Percentiles rank a stretch among this genome's conserved stretches.
Conservation (phyloP, 30 jellyfish, hydroid and myxozoan species). For the Aurelia coerulea region DNA sequence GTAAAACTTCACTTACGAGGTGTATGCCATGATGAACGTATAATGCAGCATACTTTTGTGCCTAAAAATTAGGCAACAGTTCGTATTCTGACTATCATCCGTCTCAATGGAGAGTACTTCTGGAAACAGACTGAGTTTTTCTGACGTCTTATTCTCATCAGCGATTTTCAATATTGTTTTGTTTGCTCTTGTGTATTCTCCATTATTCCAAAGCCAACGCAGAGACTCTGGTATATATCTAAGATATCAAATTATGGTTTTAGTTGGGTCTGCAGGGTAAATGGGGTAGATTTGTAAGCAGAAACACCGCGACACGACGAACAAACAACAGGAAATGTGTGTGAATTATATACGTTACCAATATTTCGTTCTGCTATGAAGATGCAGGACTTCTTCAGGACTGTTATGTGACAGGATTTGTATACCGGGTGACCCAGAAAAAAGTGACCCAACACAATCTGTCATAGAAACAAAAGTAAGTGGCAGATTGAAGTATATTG, state of each 20-base stretch:
- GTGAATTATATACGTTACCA: no score
- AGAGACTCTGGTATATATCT: constrained; percentile 74
- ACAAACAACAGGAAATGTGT: no score
- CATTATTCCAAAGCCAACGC: constrained; percentile 86
- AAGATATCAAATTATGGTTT: background rate
- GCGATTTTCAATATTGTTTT: constrained; percentile 47
- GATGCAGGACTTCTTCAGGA: no score
- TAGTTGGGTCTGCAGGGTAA: background rate
- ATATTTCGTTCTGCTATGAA: no score
- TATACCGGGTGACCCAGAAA: no score
- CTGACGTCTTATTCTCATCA: constrained; percentile 43
- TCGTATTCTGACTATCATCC: constrained; percentile 16
- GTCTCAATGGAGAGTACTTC: constrained; percentile 57
- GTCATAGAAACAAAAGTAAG: no score
- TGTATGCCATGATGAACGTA: constrained; percentile 11
- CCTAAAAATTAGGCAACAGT: constrained; percentile 32
- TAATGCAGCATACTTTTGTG: constrained; percentile 10
- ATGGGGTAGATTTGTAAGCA: background rate
- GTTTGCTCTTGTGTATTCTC: constrained; percentile 63
- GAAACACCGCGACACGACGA: no score
- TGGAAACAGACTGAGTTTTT: constrained; percentile 30
- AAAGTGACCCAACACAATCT: no score
- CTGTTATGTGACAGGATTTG: no score
- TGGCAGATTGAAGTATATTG: no score
- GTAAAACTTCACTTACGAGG: constrained; percentile 27